Base-by-base conservation (phyloP, 2,888 invertebrate species). In the Sinopyrophorus schimmeli region DNA sequence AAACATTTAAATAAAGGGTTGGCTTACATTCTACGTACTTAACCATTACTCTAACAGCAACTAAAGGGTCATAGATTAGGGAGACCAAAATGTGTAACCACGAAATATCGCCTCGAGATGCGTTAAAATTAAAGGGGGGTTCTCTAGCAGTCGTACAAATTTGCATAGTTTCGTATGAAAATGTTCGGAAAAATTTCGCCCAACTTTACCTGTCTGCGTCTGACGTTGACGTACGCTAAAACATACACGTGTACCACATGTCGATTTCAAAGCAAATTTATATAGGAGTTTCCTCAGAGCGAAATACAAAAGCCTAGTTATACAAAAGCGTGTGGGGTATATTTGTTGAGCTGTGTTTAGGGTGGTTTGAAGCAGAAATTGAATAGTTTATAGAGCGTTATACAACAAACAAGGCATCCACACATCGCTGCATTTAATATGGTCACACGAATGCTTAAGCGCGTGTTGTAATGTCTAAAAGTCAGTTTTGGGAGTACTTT, bases 251-350 rank as follows among this genome's bases (percentile, higher is more conserved):
- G 31, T 14, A 26, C 44, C 7, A 18, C 38, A 38, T 30, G 43
- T 34, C 38, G 38, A 31, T 43, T 43, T 37, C 38, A 43, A 43
- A 47, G 41, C 23, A 47, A 49, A 49, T 49, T 49, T 49, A 42
- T 49, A 49, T 49, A 40, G 49, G 38, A 42, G 49, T 38, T 47
- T 49, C 49, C 49, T 43, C 28, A 43, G 17, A 38, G 49, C 43
- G 37, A 42, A 32, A 38, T 38, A 42, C 48, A 48, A 48, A 47
- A 48, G 48, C 48, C 17, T 38, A 12, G 27, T 31, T n/a, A 18
- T 21, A 41, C 40, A 42, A 37, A 43, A 28, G 35, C 49, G 15
- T 14, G 32, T 20, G 17, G 38, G 43, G 38, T 43, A 16, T 49
- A 43, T 49, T 49, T 42, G 42, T 42, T 42, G 38, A 49, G 35